A percentile compares a stretch with the other conserved stretches of the same genome.
Conservation (phyloP, 2,888 invertebrate genomes). For the Idaea aversata region DNA sequence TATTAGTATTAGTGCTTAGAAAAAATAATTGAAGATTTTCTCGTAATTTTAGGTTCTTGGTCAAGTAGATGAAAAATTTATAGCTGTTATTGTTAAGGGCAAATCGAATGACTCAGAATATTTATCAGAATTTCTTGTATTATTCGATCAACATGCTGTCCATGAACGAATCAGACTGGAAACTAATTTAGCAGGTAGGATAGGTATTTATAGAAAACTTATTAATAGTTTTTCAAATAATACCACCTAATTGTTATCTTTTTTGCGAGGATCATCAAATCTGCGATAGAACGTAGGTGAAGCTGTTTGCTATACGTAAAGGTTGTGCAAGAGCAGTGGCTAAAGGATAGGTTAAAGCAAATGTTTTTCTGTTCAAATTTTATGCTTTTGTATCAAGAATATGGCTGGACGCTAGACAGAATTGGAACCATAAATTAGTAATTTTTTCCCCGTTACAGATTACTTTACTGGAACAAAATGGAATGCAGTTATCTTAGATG, state of each 20-base stretch:
- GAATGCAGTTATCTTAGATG: conserved; percentile 51
- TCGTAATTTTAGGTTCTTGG: conserved; percentile 75
- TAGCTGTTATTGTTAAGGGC: conserved; percentile 71
- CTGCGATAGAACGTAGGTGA: no score
- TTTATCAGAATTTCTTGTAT: conserved; percentile 73
- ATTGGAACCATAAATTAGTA: not conserved
- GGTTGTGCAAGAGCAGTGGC: no score
- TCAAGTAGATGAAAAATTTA: conserved; percentile 88
- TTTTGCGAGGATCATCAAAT: no score
- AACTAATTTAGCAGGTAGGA: conserved; percentile 80
- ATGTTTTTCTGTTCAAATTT: no score
- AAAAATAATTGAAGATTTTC: not conserved
- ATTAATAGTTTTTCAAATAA: no score
- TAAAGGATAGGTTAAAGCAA: no score
- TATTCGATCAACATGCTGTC: conserved; percentile 94
- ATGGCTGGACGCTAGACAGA: no score
- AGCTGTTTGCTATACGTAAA: no score
- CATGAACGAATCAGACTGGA: conserved; percentile 92
- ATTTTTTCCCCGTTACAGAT: conserved; percentile 48
- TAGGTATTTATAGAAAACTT: no score
- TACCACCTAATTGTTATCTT: no score
- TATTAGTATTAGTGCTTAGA: no score
- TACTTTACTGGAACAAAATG: conserved; percentile 65
- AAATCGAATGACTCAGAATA: conserved; percentile 42
- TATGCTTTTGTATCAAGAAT: no score